Evolutionary conservation across 2,113 vertebrate genomes (phyloP).

Genomic region (Ondatra zibethicus): DNA sequence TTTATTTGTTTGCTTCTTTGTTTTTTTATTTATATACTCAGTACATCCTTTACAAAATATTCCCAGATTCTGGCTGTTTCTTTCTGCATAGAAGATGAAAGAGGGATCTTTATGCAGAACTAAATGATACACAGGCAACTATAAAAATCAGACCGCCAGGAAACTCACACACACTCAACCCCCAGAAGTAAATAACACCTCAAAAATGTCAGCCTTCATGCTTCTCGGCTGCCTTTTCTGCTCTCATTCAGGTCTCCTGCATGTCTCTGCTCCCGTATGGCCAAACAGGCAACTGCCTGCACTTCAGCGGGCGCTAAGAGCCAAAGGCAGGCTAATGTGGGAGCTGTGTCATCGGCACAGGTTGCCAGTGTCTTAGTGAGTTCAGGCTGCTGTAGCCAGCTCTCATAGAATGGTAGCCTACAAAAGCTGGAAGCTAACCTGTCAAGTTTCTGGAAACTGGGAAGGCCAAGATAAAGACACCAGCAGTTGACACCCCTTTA

Average conservation of each 20-base stretch:
- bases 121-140: constrained; percentile 37
- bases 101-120: constrained; percentile 7
- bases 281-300: neutral
- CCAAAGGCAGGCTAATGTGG: neutral
- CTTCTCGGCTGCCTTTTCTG: neutral
- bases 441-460: neutral
- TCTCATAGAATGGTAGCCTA: neutral
- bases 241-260: constrained; percentile 10
- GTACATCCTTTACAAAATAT: constrained; percentile 31
- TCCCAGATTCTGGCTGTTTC: constrained; percentile 25
- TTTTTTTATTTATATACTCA: neutral
- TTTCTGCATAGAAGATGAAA: constrained; percentile 60
- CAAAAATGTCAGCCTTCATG: constrained; percentile 46
- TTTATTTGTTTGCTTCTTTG: neutral
- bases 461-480: neutral
- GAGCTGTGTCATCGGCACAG: neutral
- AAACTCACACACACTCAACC: constrained; percentile 3
- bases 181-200: constrained; percentile 70
- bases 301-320: neutral
- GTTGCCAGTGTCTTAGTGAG: neutral
- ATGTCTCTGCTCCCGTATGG: neutral
- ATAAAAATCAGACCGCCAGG: constrained; percentile 49
- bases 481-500: neutral
- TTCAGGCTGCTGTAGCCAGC: neutral
- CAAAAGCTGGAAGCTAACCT: neutral